Evolutionary conservation across 2,113 vertebrate genomes (phyloP).

Genomic region (Taxidea taxus): DNA sequence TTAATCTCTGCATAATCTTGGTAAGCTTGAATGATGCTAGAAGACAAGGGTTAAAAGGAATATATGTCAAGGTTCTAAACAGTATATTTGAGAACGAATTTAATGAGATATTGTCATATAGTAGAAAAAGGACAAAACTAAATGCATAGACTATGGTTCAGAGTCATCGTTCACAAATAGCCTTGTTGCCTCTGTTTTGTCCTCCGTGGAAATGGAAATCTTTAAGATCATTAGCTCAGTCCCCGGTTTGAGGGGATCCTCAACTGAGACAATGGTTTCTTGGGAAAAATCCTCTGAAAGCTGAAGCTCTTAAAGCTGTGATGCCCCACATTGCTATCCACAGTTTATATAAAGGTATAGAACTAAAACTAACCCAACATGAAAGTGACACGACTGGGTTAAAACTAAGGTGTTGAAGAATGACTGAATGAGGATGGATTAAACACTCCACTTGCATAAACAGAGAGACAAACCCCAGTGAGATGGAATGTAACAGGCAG

Average conservation of each 20-base stretch:
- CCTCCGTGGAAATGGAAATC: not conserved
- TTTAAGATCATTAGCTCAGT: not conserved
- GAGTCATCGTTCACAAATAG: not conserved
- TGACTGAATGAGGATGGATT: not conserved
- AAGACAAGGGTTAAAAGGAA: not conserved
- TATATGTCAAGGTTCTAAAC: not conserved
- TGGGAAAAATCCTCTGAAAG: not conserved
- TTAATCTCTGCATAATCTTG: not conserved
- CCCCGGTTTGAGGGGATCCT: not conserved
- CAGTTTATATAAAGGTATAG: not conserved
- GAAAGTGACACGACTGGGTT: not conserved
- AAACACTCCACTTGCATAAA: not conserved
- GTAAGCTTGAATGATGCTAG: not conserved
- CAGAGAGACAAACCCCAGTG: not conserved
- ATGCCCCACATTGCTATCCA: not conserved
- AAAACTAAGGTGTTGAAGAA: not conserved
- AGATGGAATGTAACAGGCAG: not conserved
- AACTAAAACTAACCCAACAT: not conserved
- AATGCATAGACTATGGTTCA: not conserved
- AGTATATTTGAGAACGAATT: not conserved
- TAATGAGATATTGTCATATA: not conserved
- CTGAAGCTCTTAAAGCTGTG: not conserved
- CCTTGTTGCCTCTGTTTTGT: not conserved
- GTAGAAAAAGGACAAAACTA: not conserved
- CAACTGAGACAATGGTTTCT: not conserved